phyloP scores from a whole-genome alignment of 1,140 invertebrate species.

The Drosophila arawakana region DNA sequence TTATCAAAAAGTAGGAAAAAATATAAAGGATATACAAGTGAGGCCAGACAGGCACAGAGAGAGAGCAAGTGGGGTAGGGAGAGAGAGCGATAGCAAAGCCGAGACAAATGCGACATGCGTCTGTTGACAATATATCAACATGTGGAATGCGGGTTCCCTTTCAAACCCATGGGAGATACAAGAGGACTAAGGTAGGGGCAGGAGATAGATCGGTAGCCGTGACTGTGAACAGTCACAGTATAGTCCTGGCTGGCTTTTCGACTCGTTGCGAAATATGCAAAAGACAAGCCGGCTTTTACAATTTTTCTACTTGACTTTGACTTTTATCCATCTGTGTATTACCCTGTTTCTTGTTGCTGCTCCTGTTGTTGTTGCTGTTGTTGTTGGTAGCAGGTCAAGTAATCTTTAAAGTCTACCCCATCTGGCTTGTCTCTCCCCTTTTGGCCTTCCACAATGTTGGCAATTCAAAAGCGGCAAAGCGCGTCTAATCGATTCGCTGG shows the following conservation, averaged over 20 bases:
- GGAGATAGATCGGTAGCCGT: background rate
- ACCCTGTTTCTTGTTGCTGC: background rate
- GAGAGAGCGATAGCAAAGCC: constrained; percentile 42
- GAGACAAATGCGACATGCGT: constrained; percentile 81
- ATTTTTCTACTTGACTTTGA: constrained; percentile 71
- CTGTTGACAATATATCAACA: constrained; percentile 83
- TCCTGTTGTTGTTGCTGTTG: background rate
- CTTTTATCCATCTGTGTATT: constrained; percentile 24
- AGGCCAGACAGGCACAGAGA: constrained; percentile 56
- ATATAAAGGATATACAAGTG: constrained; percentile 30
- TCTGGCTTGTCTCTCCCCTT: background rate
- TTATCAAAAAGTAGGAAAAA: constrained; percentile 64
- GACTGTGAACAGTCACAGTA: no score
- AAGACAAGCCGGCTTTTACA: constrained; percentile 53
- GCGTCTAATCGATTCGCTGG: constrained; percentile 57
- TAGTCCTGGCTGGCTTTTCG: constrained; percentile 10
- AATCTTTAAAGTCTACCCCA: constrained; percentile 24
- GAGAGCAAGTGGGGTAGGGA: background rate
- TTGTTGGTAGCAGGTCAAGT: constrained; percentile 34
- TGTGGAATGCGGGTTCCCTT: constrained; percentile 51
- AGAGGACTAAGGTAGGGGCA: background rate
- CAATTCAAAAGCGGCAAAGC: constrained; percentile 43
- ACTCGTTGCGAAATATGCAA: constrained; percentile 56
- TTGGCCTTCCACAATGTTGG: background rate
- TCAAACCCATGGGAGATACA: background rate